Conservation (phyloP, 1,140 invertebrate genomes). For the Brachionus sp. region DNA sequence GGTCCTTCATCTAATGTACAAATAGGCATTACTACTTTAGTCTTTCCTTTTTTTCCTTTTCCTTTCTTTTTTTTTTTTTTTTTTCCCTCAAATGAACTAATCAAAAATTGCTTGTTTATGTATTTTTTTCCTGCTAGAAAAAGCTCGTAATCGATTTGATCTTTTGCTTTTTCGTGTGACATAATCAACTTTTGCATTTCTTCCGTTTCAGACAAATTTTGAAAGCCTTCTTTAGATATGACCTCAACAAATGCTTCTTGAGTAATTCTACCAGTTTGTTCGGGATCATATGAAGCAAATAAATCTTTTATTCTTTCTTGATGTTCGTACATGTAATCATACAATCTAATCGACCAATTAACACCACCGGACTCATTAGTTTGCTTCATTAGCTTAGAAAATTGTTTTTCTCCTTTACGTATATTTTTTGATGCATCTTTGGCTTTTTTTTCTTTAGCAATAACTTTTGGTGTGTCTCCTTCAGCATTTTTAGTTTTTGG, state of each 20-base stretch:
- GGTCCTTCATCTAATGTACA: conserved; percentile 53
- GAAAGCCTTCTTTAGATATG: conserved; percentile 51
- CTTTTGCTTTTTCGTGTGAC: conserved; percentile 52
- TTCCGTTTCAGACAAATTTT: conserved; percentile 51
- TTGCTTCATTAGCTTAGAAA: conserved; percentile 55
- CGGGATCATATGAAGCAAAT: conserved; percentile 53
- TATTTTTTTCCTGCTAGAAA: conserved; percentile 59
- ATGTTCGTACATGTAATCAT: conserved; percentile 56
- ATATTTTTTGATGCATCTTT: conserved; percentile 58
- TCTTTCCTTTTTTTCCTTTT: conserved; percentile 54
- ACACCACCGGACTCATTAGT: conserved; percentile 52
- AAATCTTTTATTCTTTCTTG: conserved; percentile 52
- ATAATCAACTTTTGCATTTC: conserved; percentile 52
- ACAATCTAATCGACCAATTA: conserved; percentile 54
- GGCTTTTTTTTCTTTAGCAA: conserved; percentile 58
- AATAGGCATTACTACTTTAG: conserved; percentile 58
- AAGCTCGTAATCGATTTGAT: conserved; percentile 58
- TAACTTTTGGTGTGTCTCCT: conserved; percentile 52
- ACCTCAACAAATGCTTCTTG: conserved; percentile 37
- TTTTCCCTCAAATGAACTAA: conserved; percentile 57
- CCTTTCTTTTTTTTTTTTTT: conserved; percentile 58
- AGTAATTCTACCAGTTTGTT: conserved; percentile 51
- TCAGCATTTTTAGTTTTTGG: conserved; percentile 59
- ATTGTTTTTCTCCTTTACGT: conserved; percentile 57
- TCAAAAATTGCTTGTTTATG: conserved; percentile 58